Percentiles rank a stretch among this genome's conserved stretches.
These are phyloP conservation scores for Alcedo quadribrachys DNA, from an alignment of 2,797 vertebrate genomes.

Conservation along the genomic window DNA sequence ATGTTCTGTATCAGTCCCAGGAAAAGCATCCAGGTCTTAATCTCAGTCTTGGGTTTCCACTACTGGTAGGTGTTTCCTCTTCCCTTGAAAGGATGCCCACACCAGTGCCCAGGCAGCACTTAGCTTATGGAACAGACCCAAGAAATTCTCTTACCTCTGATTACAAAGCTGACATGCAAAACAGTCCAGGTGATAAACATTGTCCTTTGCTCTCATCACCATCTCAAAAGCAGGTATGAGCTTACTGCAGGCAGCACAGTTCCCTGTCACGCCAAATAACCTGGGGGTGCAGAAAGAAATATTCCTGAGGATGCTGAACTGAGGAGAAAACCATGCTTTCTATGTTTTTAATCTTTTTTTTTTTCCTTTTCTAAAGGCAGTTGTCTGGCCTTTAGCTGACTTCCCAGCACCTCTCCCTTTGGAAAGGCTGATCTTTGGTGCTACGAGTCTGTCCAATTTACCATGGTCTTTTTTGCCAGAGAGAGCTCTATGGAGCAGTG, in stretches of 20 bases:
- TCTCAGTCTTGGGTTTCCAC: neutral
- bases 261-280: constrained; percentile 97
- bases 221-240: constrained; percentile 99
- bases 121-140: neutral
- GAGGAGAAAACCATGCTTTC: neutral
- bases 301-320: neutral
- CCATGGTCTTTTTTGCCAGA: neutral
- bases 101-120: neutral
- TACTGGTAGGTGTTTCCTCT: neutral
- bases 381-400: neutral
- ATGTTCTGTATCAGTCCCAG: neutral
- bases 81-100: neutral
- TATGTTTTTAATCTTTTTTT: too few species aligned
- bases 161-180: constrained; percentile 99
- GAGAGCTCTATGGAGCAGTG: neutral
- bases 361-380: neutral
- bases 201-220: constrained; percentile 99
- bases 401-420: neutral
- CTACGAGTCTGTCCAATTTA: neutral
- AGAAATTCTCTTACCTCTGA: constrained; percentile 88
- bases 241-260: constrained; percentile 98
- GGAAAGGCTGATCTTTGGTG: neutral
- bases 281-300: constrained; percentile 72
- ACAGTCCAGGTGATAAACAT: constrained; percentile 99
- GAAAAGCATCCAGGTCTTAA: neutral